These are phyloP conservation scores for Idaea dimidiata DNA, from an alignment of 2,888 invertebrate species.

Conservation along the genomic window DNA sequence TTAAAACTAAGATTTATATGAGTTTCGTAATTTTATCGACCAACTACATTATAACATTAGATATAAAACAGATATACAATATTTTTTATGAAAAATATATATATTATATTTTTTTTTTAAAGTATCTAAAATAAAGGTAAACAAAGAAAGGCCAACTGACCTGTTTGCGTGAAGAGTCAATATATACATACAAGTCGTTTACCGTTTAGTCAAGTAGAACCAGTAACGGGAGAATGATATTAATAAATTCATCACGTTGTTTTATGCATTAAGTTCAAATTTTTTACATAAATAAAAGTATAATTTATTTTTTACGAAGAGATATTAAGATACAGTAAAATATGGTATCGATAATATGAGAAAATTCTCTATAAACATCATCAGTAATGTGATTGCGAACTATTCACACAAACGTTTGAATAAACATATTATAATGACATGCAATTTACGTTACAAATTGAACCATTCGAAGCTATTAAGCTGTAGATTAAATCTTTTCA, in stretches of 20 bases:
- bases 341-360: too few species aligned
- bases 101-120: too few species aligned
- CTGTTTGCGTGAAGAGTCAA: not conserved
- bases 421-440: constrained; percentile 16
- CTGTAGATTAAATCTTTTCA: constrained; percentile 17
- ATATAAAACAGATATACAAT: too few species aligned
- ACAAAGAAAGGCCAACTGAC: not conserved
- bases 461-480: constrained; percentile 12
- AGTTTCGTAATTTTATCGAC: not conserved
- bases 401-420: constrained; percentile 12
- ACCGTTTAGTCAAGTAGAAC: constrained; percentile 52
- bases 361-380: constrained; percentile 32
- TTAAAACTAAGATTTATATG: not conserved
- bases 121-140: not conserved
- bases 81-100: too few species aligned
- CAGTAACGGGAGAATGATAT: constrained; percentile 45
- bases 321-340: not conserved
- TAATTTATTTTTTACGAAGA: not conserved
- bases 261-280: constrained; percentile 6
- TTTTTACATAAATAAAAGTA: not conserved
- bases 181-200: constrained; percentile 22
- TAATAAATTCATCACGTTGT: constrained; percentile 19
- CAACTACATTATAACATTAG: not conserved
- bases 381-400: constrained; percentile 22
- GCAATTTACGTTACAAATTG: constrained; percentile 20